Evolutionary conservation across 2,113 vertebrate genomes (phyloP).

Genomic region (Muntiacus muntjak): DNA sequence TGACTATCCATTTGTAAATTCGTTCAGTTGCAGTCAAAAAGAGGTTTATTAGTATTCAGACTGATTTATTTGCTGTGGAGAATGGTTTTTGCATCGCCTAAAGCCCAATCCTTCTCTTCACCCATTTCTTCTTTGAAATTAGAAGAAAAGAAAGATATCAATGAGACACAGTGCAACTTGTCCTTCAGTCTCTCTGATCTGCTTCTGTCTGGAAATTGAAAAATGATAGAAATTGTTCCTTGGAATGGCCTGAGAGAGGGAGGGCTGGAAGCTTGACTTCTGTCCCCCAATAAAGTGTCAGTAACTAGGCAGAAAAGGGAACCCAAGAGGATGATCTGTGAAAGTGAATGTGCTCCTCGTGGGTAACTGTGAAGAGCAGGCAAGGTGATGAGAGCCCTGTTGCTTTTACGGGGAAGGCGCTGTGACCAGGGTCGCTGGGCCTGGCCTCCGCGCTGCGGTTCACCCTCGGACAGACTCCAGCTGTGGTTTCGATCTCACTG

Average conservation of each 20-base stretch:
- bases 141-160: neutral
- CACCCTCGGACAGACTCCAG: neutral
- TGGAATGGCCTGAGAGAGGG: neutral
- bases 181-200: neutral
- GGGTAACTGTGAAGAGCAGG: neutral
- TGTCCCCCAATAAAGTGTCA: neutral
- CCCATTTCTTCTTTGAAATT: slow-evolving; percentile 19
- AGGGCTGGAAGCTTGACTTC: neutral
- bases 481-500: neutral
- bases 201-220: neutral
- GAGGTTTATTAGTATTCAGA: slow-evolving; percentile 62
- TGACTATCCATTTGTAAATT: slow-evolving; percentile 62
- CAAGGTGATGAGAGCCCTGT: rapidly evolving
- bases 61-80: slow-evolving; percentile 65
- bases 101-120: neutral
- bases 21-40: slow-evolving; percentile 52
- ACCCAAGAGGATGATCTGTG: neutral
- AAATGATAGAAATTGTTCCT: neutral
- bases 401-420: rapidly evolving
- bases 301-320: neutral
- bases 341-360: neutral
- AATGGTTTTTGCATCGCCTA: slow-evolving; percentile 56
- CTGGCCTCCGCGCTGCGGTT: neutral
- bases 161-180: neutral
- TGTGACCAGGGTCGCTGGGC: neutral